Evolutionary conservation across 2,888 invertebrate species (phyloP).

Genomic region (Torymus auratus): DNA sequence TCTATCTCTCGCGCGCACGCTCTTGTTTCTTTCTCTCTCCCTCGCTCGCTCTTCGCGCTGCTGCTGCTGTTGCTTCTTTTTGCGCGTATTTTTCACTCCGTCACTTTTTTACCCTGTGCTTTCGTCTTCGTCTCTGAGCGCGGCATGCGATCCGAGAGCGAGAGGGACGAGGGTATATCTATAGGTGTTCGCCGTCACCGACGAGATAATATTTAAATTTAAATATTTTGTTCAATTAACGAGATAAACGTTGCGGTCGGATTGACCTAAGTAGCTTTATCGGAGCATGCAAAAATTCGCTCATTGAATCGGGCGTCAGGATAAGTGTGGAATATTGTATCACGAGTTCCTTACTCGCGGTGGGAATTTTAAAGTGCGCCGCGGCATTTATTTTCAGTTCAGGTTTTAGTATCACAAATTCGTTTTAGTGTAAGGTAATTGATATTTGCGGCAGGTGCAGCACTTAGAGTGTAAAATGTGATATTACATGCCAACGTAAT

Average conservation of each 20-base stretch:
- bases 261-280: slow-evolving; percentile 20
- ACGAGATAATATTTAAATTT: slow-evolving; percentile 47
- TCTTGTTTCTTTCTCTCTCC: neutral
- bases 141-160: neutral
- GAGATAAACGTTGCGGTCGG: slow-evolving; percentile 28
- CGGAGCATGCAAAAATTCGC: neutral
- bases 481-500: too few species aligned
- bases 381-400: too few species aligned
- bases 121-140: slow-evolving; percentile 5
- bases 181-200: neutral
- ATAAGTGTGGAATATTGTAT: too few species aligned
- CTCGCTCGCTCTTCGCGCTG: neutral
- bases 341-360: too few species aligned
- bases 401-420: neutral
- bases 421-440: too few species aligned
- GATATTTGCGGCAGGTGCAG: neutral
- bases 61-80: neutral
- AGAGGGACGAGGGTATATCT: neutral
- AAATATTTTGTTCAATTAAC: slow-evolving; percentile 52
- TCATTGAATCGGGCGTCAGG: slow-evolving; percentile 25
- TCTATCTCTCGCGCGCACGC: slow-evolving; percentile 5
- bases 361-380: too few species aligned
- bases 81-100: slow-evolving; percentile 9
- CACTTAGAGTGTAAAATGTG: too few species aligned
- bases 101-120: neutral